Evolutionary conservation across 2,797 vertebrate species (phyloP), one percentile per base, ranked within the genome.

Genomic region (Aulostomus chinensis): DNA sequence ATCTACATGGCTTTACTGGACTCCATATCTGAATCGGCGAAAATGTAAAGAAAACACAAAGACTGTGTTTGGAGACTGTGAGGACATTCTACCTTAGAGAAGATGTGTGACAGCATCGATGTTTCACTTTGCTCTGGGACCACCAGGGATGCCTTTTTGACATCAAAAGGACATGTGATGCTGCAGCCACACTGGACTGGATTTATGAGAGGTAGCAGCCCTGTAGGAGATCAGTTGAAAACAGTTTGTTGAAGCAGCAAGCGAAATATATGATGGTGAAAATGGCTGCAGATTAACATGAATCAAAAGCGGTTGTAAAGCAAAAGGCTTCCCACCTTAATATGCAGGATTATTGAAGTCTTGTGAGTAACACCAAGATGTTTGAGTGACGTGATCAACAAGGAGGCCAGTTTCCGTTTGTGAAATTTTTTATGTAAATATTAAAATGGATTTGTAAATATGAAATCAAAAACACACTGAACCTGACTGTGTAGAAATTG

Each of bases 1-100:
- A 65, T 94, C 56, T 94, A 94, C 66, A 84, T 75, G 67, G 81
- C 83, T 43, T 73, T 96, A 46, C 42, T 91, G 57, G 77, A 86
- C 39, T 89, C 81, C 4, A 50, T 57, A 3, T 72, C 78, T 9
- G 50, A 83, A 12, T 50, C 77, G 1, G 47, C 58, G 24, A 68
- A 58, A 18, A 46, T 62, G 50, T 86, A 61, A 81, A 61, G 37
- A 51, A 28, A 32, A 22, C 10, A 20, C 3, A 24, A 1, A 2
- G 5, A 34, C 11, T 50, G 3, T 24, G 2, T 37, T 42, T 39
- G n/a, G 30, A 38, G 20, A 46, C 47, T 49, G 16, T 47, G 9
- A 43, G n/a, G 12, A 46, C 36, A 11, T 2, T 3, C 43, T 26
- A 25, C 37, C 58, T 38, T 36, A 53, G 40, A 49, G 33, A 30